Evolutionary conservation across 2,113 vertebrate genomes (phyloP), one percentile per base, ranked within the genome.

Genomic region (Mystacornis crossleyi): DNA sequence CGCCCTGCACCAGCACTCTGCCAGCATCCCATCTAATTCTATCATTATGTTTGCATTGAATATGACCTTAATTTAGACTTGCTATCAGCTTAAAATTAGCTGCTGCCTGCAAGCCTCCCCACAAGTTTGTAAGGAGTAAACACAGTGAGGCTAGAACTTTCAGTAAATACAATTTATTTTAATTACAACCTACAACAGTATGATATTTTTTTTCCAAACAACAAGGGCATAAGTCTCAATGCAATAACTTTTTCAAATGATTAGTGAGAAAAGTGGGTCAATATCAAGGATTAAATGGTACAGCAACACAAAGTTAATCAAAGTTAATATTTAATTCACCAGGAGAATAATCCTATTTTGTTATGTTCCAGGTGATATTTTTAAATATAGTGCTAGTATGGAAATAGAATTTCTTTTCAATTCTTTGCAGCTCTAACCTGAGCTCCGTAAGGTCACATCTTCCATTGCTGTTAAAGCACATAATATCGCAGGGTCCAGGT

Each of bases 191-290:
- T 82, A 48, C 75, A 95, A 94, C 65, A 96, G 43, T 69, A 64
- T 60, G 77, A 11, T 47, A 9, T 81, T 89, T 84, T 94, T 72
- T 89, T 54, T 95, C 64, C 78, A 78, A 67, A 97, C 85, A 97
- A 97, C 82, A 97, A 98, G 93, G 83, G 91, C 95, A 57, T 55
- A 72, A 82, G 69, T 94, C 93, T 97, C 86, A 95, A 95, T 89
- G 87, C 36, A 97, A 87, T 80, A 96, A 95, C 85, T 94, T 97
- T 92, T 97, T 95, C 73, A 97, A 97, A 97, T 96, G 94, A 97
- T 97, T 97, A 78, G 97, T 96, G 60, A 95, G 58, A 67, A 98
- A 97, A 98, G 66, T 96, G 89, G 96, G 93, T 95, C 95, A 97
- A 93, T 95, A 93, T 84, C 81, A 95, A 64, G 38, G 87, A 97